Base-by-base conservation (phyloP, 2,888 invertebrate species). In the Drosophila pegasa region DNA sequence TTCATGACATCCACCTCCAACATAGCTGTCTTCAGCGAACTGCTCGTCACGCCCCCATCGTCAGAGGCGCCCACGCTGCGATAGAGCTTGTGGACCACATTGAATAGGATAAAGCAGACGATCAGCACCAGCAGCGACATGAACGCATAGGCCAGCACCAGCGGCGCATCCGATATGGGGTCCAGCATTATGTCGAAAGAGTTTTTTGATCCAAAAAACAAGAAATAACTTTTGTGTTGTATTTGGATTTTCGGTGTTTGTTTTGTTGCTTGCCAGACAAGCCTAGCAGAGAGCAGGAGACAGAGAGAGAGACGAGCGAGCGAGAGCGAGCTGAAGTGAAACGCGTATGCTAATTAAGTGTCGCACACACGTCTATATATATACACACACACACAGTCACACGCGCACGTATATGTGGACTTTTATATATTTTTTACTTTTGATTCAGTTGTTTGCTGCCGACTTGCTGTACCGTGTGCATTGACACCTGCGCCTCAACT, bases 121-220 rank as follows among this genome's bases (percentile, higher is more conserved):
- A 92, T 92, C 43, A 91, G 78, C 33, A 91, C 81, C 40, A 92
- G 82, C 59, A 92, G 77, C 64, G 90, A 85, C 72, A 92, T 88
- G 59, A 92, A 92, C 7, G 83, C 89, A 60, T 92, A 92, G 37
- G 92, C 91, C 82, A 92, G 79, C 45, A 92, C 88, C 41, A 89
- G 80, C 48, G 92, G 92, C 56, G 91, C 90, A 63, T 91, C 90
- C 68, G 85, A 83, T 37, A 91, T 80, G 37, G 90, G 89, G 61
- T 91, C 90, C 71, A 91, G 81, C 91, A 91, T 85, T 40, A 29
- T 78, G 38, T 18, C 20, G 14, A 1, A 9, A 20, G 5, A 9
- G 41, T 55, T 56, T n/a, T n/a, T n/a, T n/a, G n/a, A n/a, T 51
- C 12, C 52, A 25, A 27, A 37, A 51, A 31, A 2, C 25, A 29